A percentile compares a stretch with the other conserved stretches of the same genome.
Evolutionary conservation across 2,888 invertebrate species (phyloP).

Genomic region (Ommatoiulus sabulosus): DNA sequence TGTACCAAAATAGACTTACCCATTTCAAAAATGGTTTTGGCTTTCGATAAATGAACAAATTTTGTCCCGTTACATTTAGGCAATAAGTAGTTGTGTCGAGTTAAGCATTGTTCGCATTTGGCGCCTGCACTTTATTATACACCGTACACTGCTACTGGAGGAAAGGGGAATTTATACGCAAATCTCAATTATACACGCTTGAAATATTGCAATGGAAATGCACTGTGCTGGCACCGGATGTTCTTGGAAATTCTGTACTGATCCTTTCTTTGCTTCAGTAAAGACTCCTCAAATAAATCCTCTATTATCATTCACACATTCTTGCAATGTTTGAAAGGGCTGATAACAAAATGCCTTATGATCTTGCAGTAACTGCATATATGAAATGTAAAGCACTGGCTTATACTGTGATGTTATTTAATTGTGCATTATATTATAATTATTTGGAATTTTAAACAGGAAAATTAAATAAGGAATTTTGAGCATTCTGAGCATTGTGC

Average conservation of each 20-base stretch:
- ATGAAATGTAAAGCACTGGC: background rate
- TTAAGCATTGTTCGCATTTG: background rate
- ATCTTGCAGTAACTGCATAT: background rate
- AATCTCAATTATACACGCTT: constrained; percentile 29
- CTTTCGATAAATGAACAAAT: background rate
- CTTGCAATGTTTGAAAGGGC: background rate
- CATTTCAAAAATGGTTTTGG: background rate
- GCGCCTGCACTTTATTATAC: background rate
- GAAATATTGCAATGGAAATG: background rate
- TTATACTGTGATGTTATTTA: constrained; percentile 16
- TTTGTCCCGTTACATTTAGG: background rate
- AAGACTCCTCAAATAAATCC: background rate
- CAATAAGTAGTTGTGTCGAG: background rate
- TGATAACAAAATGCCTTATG: background rate
- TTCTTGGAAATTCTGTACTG: background rate
- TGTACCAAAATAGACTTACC: background rate
- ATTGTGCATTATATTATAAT: background rate
- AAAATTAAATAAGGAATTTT: background rate
- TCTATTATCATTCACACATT: background rate
- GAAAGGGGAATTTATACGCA: background rate
- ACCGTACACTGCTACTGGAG: background rate
- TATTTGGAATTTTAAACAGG: background rate
- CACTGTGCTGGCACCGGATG: background rate
- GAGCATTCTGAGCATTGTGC: background rate
- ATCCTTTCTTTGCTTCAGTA: constrained; percentile 1